Conservation (phyloP, 2,888 invertebrate species). For the Andrena praecox region DNA sequence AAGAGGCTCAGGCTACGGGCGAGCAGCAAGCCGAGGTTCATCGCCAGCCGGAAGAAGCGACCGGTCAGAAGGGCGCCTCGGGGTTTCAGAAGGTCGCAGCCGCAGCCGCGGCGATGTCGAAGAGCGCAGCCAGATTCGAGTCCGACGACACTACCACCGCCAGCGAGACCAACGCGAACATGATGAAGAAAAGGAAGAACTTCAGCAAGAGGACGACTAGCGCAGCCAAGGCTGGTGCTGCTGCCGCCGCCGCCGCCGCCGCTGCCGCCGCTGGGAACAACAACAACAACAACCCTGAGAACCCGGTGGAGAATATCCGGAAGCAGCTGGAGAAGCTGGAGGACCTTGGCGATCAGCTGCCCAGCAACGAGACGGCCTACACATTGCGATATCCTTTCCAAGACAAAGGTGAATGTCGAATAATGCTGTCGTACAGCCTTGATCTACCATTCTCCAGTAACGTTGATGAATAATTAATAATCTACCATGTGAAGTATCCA, state of each 20-base stretch:
- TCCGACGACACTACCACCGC: conserved; percentile 83
- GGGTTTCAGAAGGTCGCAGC: conserved; percentile 66
- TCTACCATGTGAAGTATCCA: not conserved
- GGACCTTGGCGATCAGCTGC: conserved; percentile 93
- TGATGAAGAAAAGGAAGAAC: conserved; percentile 75
- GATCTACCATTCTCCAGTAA: not conserved
- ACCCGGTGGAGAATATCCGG: conserved; percentile 91
- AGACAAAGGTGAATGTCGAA: conserved; percentile 87
- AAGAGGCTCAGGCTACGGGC: conserved; percentile 64
- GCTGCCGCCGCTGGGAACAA: conserved; percentile 82
- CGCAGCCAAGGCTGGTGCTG: conserved; percentile 72
- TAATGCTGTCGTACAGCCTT: not conserved
- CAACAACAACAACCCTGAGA: conserved; percentile 79
- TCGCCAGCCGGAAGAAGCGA: conserved; percentile 52
- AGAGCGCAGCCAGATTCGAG: conserved; percentile 77
- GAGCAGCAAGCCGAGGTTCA: conserved; percentile 60
- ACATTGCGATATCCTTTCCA: conserved; percentile 93
- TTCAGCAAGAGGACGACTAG: conserved; percentile 81
- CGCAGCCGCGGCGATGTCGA: conserved; percentile 45
- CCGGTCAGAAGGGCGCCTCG: conserved; percentile 50
- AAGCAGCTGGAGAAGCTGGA: conserved; percentile 93
- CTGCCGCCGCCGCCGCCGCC: conserved; percentile 82
- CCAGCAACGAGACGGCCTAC: conserved; percentile 90
- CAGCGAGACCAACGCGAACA: conserved; percentile 82
- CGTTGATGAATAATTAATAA: not conserved